phyloP scores from a whole-genome alignment of 2,113 vertebrate species.

The Thomomys bottae region DNA sequence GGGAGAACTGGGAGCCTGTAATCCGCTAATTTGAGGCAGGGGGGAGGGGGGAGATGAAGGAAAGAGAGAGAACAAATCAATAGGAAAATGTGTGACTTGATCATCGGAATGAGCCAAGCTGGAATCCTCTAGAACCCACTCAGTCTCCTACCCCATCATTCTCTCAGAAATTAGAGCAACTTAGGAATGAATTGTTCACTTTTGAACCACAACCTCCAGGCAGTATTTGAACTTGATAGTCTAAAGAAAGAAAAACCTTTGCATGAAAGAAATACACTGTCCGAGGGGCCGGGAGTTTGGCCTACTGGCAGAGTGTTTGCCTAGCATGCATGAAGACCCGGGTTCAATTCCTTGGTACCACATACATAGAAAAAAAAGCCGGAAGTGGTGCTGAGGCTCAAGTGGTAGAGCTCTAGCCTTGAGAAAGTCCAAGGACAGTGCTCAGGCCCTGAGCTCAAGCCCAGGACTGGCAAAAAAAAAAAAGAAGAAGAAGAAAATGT shows the following conservation, averaged over 20 bases:
- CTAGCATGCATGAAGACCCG: no score
- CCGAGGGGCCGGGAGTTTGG: no score
- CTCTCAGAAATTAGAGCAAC: background rate
- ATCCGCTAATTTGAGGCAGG: slow-evolving; percentile 83
- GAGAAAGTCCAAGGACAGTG: no score
- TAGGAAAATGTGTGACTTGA: background rate
- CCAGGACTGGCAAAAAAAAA: no score
- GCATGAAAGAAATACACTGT: background rate
- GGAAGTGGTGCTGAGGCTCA: no score
- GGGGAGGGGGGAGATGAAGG: accelerated
- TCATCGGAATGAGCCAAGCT: background rate
- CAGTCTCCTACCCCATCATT: background rate
- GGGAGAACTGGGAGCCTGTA: slow-evolving; percentile 61
- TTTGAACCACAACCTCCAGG: background rate
- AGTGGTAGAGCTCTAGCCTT: no score
- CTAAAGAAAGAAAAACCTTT: slow-evolving; percentile 1
- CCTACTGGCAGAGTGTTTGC: no score
- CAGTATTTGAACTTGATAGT: background rate
- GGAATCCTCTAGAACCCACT: background rate
- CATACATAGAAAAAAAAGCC: no score
- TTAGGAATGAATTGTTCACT: background rate
- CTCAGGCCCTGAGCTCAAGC: no score
- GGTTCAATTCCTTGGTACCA: no score
- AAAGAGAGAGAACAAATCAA: background rate
- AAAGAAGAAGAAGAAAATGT: background rate